phyloP scores from a whole-genome alignment of 2,797 vertebrate genomes.

The Tympanoctomys barrerae region DNA sequence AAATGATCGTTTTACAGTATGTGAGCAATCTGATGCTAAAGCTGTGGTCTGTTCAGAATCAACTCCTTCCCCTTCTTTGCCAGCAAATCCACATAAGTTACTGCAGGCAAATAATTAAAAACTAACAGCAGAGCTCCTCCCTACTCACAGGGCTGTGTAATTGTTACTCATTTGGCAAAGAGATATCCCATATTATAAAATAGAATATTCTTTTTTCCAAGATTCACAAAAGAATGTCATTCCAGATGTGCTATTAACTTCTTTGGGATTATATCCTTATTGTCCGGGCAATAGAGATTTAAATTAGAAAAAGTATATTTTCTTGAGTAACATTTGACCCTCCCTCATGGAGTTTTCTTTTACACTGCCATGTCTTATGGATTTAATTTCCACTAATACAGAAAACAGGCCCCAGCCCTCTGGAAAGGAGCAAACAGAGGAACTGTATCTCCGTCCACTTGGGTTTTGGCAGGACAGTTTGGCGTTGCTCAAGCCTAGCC shows the following conservation, averaged over 20 bases:
- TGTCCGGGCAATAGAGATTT: neutral
- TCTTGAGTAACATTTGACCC: conserved; percentile 42
- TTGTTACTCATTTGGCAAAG: neutral
- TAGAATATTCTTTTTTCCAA: neutral
- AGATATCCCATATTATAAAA: neutral
- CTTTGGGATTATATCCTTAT: neutral
- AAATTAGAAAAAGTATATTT: conserved; percentile 41
- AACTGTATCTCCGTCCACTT: fast-evolving
- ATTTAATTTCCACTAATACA: conserved; percentile 62
- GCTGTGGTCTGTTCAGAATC: neutral
- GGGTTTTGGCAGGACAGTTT: neutral
- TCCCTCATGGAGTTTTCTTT: conserved; percentile 55
- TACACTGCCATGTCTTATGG: conserved; percentile 8
- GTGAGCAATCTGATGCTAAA: neutral
- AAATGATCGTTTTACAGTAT: neutral
- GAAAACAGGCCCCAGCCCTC: conserved; percentile 35
- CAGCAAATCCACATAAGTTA: neutral
- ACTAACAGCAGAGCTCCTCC: neutral
- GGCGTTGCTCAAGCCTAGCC: neutral
- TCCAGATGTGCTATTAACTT: neutral
- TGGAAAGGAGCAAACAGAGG: conserved; percentile 24
- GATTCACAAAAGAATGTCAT: neutral
- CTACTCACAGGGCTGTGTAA: neutral
- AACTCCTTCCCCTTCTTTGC: neutral
- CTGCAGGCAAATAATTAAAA: neutral